Evolutionary conservation across 2,888 invertebrate genomes (phyloP).

Genomic region (Exocentrus adspersus): DNA sequence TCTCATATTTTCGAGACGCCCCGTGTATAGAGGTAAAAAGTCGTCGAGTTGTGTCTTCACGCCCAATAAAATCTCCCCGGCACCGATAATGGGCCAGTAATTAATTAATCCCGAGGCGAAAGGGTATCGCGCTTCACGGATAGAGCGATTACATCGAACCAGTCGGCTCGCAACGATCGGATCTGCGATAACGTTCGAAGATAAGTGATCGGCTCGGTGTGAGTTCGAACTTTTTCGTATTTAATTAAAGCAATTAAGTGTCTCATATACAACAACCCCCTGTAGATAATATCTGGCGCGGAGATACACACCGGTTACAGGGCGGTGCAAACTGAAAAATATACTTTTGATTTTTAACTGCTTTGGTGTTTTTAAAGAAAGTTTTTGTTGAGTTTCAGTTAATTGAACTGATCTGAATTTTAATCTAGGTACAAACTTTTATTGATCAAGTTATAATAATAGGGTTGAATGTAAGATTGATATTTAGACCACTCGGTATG

Average conservation of each 20-base stretch:
- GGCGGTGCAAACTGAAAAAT: neutral
- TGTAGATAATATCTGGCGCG: conserved; percentile 58
- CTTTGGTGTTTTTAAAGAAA: too few relatives aligned
- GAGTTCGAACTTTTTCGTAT: conserved; percentile 62
- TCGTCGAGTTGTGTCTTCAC: neutral
- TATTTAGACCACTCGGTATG: conserved; percentile 1
- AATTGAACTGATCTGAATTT: too few relatives aligned
- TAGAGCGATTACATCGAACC: conserved; percentile 57
- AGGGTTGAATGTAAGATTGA: too few relatives aligned
- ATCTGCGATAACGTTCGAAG: conserved; percentile 58
- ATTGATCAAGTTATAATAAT: too few relatives aligned
- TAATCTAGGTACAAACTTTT: too few relatives aligned
- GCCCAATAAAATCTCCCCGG: neutral
- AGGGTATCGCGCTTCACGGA: conserved; percentile 53
- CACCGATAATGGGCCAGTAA: conserved; percentile 52
- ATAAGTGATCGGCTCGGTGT: conserved; percentile 59
- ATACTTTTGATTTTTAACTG: too few relatives aligned
- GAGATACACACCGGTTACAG: conserved; percentile 52
- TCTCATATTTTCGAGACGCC: too few relatives aligned
- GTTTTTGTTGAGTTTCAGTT: too few relatives aligned
- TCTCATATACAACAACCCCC: conserved; percentile 62
- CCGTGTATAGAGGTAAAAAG: neutral
- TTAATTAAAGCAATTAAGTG: conserved; percentile 64
- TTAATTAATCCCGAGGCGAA: conserved; percentile 56
- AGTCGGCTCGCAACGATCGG: conserved; percentile 53